Percentiles rank a stretch among this genome's conserved stretches.
phyloP scores from a whole-genome alignment of 2,113 vertebrate species.

The Nothocercus julius region DNA sequence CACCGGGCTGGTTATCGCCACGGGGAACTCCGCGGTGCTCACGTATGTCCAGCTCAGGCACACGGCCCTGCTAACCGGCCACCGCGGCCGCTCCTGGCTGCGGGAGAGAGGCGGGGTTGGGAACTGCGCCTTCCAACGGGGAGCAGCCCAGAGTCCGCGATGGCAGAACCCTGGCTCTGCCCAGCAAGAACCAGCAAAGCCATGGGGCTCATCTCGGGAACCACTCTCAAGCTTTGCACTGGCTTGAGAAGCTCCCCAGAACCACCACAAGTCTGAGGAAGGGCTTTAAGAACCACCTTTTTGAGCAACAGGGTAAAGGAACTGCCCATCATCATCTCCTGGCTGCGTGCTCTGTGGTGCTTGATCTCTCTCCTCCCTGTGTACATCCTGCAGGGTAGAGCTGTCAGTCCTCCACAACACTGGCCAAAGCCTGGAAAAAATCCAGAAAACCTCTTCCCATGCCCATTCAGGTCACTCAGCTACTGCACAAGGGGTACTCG shows the following conservation, averaged over 20 bases:
- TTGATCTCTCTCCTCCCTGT: rapidly evolving
- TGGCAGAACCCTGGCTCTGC: neutral
- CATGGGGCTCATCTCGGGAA: neutral
- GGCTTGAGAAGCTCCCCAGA: neutral
- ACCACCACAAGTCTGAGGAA: neutral
- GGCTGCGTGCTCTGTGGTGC: neutral
- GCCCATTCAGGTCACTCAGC: neutral
- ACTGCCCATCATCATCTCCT: neutral
- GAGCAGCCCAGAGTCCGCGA: neutral
- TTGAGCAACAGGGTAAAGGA: neutral
- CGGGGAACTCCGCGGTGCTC: rapidly evolving
- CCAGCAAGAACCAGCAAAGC: neutral
- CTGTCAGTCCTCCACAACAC: neutral
- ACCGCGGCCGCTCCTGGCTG: neutral
- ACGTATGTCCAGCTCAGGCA: neutral
- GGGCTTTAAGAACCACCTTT: neutral
- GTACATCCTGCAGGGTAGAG: neutral
- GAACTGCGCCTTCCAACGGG: neutral
- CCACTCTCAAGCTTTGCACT: neutral
- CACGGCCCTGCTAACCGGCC: no score
- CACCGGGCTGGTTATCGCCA: neutral
- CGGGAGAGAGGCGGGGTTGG: rapidly evolving
- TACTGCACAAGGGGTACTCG: neutral
- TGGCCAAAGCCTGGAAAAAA: neutral
- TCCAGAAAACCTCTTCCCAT: neutral